phyloP scores from a whole-genome alignment of 2,797 vertebrate species.

The Otolemur crassicaudatus region DNA sequence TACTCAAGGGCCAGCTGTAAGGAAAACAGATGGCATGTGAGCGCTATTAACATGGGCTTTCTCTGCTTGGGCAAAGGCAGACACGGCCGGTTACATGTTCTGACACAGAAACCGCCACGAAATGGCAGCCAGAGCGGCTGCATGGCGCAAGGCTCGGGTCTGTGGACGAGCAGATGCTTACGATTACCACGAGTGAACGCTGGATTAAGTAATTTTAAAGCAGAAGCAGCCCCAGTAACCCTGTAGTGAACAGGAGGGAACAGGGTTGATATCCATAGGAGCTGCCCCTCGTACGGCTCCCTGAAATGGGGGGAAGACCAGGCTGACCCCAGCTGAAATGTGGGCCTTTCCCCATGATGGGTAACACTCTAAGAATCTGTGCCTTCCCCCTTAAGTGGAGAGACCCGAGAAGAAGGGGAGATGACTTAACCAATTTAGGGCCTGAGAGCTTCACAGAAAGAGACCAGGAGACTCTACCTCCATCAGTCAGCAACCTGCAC shows the following conservation, averaged over 20 bases:
- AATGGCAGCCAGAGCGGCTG: slow-evolving; percentile 73
- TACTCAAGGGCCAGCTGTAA: slow-evolving; percentile 88
- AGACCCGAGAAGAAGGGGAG: not conserved
- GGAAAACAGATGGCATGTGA: slow-evolving; percentile 87
- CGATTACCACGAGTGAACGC: not conserved
- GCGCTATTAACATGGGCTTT: slow-evolving; percentile 76
- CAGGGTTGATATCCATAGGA: fast-evolving
- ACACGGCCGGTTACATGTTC: slow-evolving; percentile 64
- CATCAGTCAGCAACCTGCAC: slow-evolving; percentile 31
- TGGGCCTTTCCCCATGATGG: not conserved
- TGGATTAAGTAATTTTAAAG: slow-evolving; percentile 55
- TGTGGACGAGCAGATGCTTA: slow-evolving; percentile 45
- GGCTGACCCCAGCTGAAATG: no score
- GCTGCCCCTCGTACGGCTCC: fast-evolving
- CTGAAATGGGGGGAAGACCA: not conserved
- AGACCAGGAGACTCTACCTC: not conserved
- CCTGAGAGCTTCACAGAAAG: not conserved
- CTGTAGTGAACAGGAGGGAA: fast-evolving
- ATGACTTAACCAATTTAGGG: not conserved
- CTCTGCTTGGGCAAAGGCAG: slow-evolving; percentile 75
- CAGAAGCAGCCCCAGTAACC: not conserved
- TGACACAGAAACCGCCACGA: slow-evolving; percentile 71
- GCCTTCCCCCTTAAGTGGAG: not conserved
- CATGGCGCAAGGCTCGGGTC: slow-evolving; percentile 15
- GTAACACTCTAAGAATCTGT: not conserved